These are phyloP conservation scores for Arctocebus calabarensis DNA, from an alignment of 2,797 vertebrate species.

Conservation along the genomic window DNA sequence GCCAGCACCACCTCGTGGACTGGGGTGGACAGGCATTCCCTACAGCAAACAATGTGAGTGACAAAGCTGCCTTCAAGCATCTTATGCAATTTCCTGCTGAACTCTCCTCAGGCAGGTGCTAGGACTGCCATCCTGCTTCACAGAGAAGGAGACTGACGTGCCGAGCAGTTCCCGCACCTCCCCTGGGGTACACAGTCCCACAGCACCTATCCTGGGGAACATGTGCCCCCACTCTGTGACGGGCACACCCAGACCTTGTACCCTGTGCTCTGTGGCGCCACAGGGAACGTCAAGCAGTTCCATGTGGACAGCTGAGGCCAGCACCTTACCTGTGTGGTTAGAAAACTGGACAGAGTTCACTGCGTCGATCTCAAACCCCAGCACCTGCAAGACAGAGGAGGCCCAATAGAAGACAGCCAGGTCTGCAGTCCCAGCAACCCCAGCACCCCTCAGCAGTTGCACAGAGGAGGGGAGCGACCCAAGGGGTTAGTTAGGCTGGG, in stretches of 20 bases:
- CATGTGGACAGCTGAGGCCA: background rate
- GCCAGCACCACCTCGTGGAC: fast-evolving
- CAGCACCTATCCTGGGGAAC: too few species aligned
- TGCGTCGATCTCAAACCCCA: constrained; percentile 97
- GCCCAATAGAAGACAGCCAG: fast-evolving
- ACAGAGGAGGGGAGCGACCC: background rate
- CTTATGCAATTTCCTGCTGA: background rate
- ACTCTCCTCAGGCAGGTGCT: fast-evolving
- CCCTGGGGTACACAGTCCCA: fast-evolving
- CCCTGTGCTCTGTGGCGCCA: fast-evolving
- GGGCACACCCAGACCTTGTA: background rate
- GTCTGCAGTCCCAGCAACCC: background rate
- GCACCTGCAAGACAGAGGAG: constrained; percentile 89
- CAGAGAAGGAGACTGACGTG: background rate
- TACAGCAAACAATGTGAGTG: fast-evolving
- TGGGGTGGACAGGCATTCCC: fast-evolving
- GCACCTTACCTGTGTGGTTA: constrained; percentile 95
- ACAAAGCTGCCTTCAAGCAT: background rate
- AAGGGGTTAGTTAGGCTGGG: fast-evolving
- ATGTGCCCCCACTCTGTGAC: background rate
- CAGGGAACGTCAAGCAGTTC: fast-evolving
- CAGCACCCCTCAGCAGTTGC: too few species aligned
- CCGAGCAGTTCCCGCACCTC: background rate
- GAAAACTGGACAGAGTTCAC: constrained; percentile 99
- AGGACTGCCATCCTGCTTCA: background rate